Conservation (phyloP, 2,113 vertebrate species). For the Thermophis baileyi region DNA sequence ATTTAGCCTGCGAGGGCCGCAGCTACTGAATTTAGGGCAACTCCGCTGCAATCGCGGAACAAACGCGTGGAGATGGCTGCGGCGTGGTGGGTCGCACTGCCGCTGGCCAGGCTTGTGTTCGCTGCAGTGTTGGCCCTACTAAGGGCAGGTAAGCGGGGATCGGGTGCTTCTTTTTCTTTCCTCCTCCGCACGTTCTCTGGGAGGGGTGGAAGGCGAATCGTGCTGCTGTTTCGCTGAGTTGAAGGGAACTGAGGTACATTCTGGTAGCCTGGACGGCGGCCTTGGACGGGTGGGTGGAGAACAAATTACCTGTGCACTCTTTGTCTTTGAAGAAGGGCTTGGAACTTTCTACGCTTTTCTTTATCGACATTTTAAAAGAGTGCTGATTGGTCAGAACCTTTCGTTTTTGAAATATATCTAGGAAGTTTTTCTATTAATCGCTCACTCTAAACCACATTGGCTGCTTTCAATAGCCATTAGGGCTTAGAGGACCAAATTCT, state of each 20-base stretch:
- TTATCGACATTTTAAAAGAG: neutral
- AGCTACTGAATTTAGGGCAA: neutral
- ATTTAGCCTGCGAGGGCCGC: neutral
- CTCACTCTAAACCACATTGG: neutral
- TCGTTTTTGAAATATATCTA: neutral
- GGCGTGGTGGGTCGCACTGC: neutral
- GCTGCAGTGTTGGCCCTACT: neutral
- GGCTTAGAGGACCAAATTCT: neutral
- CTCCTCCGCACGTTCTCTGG: neutral
- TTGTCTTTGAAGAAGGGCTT: neutral
- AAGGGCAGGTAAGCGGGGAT: neutral
- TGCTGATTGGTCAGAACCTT: neutral
- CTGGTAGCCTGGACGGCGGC: too few species aligned
- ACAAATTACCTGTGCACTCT: neutral
- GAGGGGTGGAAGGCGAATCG: neutral
- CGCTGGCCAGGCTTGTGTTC: conserved; percentile 2
- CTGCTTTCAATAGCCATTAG: neutral
- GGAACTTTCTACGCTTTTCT: neutral
- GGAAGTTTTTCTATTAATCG: neutral
- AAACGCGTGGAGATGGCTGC: conserved; percentile 26
- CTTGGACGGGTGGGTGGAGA: neutral
- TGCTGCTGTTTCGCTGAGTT: neutral
- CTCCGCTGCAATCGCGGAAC: neutral
- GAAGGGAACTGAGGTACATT: neutral
- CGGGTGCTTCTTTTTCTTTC: neutral